phyloP scores from a whole-genome alignment of 1,140 invertebrate genomes.

The Eupristina koningsbergeri region DNA sequence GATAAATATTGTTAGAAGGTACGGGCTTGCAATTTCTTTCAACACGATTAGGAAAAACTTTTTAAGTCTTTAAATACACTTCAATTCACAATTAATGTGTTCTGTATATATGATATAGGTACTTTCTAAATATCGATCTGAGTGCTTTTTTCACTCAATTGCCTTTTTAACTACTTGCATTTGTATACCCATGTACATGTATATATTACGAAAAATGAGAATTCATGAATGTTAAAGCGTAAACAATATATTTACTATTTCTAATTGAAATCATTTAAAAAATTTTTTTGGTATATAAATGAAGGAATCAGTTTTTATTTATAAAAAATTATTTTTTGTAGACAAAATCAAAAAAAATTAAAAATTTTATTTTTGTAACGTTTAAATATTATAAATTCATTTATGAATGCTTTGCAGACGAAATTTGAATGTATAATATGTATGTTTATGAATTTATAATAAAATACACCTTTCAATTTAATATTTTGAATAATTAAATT shows the following conservation, averaged over 20 bases:
- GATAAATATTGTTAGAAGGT: too few relatives aligned
- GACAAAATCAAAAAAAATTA: too few relatives aligned
- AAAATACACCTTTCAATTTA: not conserved
- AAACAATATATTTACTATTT: not conserved
- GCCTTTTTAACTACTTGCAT: not conserved
- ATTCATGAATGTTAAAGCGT: too few relatives aligned
- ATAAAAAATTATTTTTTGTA: too few relatives aligned
- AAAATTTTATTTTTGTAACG: not conserved
- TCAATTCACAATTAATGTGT: not conserved
- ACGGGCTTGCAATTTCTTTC: slow-evolving; percentile 34
- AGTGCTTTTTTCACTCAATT: not conserved
- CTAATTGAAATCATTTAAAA: too few relatives aligned
- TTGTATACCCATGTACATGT: not conserved
- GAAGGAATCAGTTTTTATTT: too few relatives aligned
- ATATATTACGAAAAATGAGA: not conserved
- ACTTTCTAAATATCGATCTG: slow-evolving; percentile 45
- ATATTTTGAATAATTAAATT: not conserved
- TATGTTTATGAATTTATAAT: not conserved
- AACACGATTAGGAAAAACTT: slow-evolving; percentile 34
- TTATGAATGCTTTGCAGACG: not conserved
- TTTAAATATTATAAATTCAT: not conserved
- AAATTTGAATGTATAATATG: not conserved
- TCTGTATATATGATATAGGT: slow-evolving; percentile 12
- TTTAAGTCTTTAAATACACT: slow-evolving; percentile 31
- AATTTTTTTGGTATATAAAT: too few relatives aligned